phyloP scores from a whole-genome alignment of 2,888 invertebrate species.

The Esperia sulphurella region DNA sequence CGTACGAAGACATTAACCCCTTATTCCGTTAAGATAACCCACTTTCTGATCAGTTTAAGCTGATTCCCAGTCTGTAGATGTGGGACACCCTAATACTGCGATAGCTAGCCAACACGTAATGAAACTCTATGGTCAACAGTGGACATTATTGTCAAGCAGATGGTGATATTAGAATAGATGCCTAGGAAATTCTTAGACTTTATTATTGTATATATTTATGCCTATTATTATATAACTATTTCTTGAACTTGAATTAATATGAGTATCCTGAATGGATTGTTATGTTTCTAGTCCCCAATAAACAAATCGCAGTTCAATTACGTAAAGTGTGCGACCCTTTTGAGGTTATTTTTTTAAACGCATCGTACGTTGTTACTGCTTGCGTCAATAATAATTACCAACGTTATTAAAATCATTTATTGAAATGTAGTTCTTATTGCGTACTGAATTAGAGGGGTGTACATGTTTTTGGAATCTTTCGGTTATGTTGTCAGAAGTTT shows the following conservation, averaged over 20 bases:
- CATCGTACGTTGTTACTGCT: slow-evolving; percentile 40
- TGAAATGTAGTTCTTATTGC: slow-evolving; percentile 24
- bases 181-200: too few species aligned
- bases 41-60: too few species aligned
- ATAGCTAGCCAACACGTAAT: too few species aligned
- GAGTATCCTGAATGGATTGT: slow-evolving; percentile 21
- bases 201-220: too few species aligned
- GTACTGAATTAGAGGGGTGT: slow-evolving; percentile 13
- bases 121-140: too few species aligned
- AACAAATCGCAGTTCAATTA: slow-evolving; percentile 61
- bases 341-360: slow-evolving; percentile 41
- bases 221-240: neutral
- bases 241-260: neutral
- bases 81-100: too few species aligned
- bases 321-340: slow-evolving; percentile 53
- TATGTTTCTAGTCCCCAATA: slow-evolving; percentile 40
- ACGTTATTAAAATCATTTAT: slow-evolving; percentile 5
- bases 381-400: slow-evolving; percentile 13
- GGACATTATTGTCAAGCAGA: too few species aligned
- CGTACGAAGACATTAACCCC: too few species aligned
- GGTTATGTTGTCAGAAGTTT: slow-evolving; percentile 30
- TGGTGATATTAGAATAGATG: too few species aligned
- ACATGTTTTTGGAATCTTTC: neutral
- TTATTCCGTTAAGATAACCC: too few species aligned
- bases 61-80: too few species aligned